phyloP scores from a whole-genome alignment of 2,113 vertebrate species.

The Apteryx owenii region DNA sequence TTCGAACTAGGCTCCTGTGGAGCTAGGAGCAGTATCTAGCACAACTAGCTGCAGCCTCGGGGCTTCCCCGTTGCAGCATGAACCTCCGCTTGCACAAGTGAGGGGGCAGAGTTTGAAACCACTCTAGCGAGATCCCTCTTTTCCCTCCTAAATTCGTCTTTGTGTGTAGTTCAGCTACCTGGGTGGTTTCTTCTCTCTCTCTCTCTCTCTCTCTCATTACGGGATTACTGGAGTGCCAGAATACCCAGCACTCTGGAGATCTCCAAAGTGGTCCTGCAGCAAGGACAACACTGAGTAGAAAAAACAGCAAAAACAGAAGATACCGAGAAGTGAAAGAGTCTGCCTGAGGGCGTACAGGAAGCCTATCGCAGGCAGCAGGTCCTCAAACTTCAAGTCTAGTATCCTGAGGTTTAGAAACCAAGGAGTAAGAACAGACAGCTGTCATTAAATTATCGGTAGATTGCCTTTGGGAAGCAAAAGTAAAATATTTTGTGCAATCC shows the following conservation, averaged over 20 bases:
- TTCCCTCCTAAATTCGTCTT: neutral
- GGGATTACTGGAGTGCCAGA: neutral
- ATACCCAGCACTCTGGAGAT: neutral
- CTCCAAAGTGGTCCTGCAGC: neutral
- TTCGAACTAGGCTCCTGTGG: neutral
- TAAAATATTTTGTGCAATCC: neutral
- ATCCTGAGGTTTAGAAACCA: neutral
- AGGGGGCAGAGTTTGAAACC: neutral
- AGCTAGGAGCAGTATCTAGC: neutral
- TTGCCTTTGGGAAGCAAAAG: neutral
- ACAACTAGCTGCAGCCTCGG: accelerated
- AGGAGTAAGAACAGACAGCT: neutral
- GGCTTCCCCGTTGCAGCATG: accelerated
- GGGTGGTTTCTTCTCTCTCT: neutral
- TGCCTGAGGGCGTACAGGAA: neutral
- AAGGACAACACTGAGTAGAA: neutral
- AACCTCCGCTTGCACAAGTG: neutral
- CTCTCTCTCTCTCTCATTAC: neutral
- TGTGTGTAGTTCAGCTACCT: neutral
- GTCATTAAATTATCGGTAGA: neutral
- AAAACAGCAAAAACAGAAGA: neutral
- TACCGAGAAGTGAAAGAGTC: neutral
- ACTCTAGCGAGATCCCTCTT: neutral
- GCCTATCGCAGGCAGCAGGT: neutral
- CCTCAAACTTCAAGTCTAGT: neutral